Evolutionary conservation across 2,113 vertebrate species (phyloP).

Genomic region (Centropristis striata): DNA sequence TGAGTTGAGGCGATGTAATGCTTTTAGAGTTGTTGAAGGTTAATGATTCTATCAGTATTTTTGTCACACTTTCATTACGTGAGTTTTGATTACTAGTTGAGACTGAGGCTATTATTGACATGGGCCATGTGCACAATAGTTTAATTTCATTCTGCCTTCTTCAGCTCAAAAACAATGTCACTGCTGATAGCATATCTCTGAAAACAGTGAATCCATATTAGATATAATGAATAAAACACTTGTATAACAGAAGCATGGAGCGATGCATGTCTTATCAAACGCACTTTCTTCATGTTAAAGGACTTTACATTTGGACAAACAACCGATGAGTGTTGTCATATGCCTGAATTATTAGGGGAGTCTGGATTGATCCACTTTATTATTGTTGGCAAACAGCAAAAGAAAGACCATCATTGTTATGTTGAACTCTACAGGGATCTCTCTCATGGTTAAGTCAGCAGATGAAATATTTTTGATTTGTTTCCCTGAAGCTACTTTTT

Average conservation of each 20-base stretch:
- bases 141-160: constrained; percentile 1
- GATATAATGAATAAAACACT: background rate
- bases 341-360: background rate
- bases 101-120: constrained; percentile 1
- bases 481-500: constrained; percentile 11
- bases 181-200: background rate
- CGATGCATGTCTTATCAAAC: background rate
- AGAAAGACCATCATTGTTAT: background rate
- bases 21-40: background rate
- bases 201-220: background rate
- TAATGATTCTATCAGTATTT: constrained; percentile 56
- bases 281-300: background rate
- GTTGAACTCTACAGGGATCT: background rate
- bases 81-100: constrained; percentile 29
- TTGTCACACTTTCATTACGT: constrained; percentile 41
- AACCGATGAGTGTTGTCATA: background rate
- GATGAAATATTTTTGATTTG: background rate
- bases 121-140: background rate
- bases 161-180: constrained; percentile 11
- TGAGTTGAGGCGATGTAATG: background rate
- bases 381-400: background rate
- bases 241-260: background rate
- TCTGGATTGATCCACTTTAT: constrained; percentile 6
- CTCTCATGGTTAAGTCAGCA: background rate
- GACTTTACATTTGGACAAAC: background rate